Base-by-base conservation (phyloP, 1,140 invertebrate genomes). In the Bicyclus anynana region DNA sequence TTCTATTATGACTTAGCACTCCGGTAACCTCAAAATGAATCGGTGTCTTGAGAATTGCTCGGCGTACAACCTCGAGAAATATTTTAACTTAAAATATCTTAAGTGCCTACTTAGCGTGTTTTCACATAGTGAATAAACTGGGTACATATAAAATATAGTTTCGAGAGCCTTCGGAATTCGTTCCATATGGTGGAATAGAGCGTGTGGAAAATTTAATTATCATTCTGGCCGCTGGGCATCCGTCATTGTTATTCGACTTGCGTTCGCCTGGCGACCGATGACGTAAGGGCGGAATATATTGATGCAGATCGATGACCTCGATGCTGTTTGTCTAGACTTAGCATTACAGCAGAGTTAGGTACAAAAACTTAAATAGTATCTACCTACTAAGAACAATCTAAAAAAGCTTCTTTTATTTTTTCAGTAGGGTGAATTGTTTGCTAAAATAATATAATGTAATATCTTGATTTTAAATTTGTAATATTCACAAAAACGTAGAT, bases 141-240 rank as follows among this genome's bases (percentile, higher is more conserved):
- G 26, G 26, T 26, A 26, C 21, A 21, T 16, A 12, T 44, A 12
- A 18, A 20, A 44, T 51, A 46, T 29, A 47, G 23, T 58, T 67
- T 68, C 68, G 53, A 66, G 63, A 69, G 58, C 59, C 67, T 70
- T 72, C 56, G 54, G 53, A 74, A 74, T 78, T 76, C 67, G 69
- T 80, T 81, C 61, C 73, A 68, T 72, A 70, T 65, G 58, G 69
- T 67, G 61, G 68, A 53, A 66, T 62, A 27, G 59, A 64, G 76
- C 74, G 72, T 79, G 80, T 79, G 84, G 78, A 79, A 84, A 87
- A 84, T 82, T 79, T 87, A 87, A 87, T 87, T 77, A 84, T 80
- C 67, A 60, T 70, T 67, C 69, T 77, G 58, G 66, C 59, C 71
- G 65, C 57, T 72, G 70, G 72, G 69, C 73, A 72, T 69, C 56